phyloP scores from a whole-genome alignment of 2,888 invertebrate species.

The Steinernema scapterisci region DNA sequence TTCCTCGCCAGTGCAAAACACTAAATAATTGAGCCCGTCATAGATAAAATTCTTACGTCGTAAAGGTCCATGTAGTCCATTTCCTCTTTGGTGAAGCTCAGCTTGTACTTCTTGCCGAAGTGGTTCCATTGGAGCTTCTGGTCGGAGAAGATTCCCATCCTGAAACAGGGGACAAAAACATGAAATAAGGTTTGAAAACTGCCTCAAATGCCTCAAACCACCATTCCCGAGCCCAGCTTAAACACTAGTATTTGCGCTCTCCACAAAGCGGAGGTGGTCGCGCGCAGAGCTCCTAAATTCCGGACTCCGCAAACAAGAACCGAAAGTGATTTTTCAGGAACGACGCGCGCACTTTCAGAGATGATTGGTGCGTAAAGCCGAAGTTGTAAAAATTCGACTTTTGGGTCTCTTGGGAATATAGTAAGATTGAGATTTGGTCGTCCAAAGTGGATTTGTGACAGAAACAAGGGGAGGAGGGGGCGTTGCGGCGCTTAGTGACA shows the following conservation, averaged over 20 bases:
- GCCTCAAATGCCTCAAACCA: no score
- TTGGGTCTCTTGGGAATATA: not conserved
- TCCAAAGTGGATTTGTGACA: not conserved
- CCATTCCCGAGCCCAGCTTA: no score
- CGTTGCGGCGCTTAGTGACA: no score
- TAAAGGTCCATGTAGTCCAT: slow-evolving; percentile 59
- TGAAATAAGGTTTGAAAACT: no score
- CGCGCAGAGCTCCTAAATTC: not conserved
- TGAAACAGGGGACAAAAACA: no score
- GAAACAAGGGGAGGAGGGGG: no score
- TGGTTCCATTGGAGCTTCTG: slow-evolving; percentile 63
- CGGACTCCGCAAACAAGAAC: not conserved
- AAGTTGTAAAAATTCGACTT: not conserved
- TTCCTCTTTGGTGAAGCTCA: slow-evolving; percentile 60
- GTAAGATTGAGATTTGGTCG: not conserved
- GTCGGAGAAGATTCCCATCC: slow-evolving; percentile 62
- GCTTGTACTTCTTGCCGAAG: slow-evolving; percentile 62
- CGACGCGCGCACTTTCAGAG: not conserved
- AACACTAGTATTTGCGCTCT: no score
- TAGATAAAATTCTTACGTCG: slow-evolving; percentile 48
- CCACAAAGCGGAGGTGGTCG: no score
- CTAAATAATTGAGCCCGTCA: not conserved
- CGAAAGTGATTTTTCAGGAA: not conserved
- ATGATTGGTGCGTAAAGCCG: not conserved
- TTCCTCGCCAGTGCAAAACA: no score